A percentile compares a stretch with the other conserved stretches of the same genome.
Conservation (phyloP, 2,797 vertebrate species). For the Platalea minor region DNA sequence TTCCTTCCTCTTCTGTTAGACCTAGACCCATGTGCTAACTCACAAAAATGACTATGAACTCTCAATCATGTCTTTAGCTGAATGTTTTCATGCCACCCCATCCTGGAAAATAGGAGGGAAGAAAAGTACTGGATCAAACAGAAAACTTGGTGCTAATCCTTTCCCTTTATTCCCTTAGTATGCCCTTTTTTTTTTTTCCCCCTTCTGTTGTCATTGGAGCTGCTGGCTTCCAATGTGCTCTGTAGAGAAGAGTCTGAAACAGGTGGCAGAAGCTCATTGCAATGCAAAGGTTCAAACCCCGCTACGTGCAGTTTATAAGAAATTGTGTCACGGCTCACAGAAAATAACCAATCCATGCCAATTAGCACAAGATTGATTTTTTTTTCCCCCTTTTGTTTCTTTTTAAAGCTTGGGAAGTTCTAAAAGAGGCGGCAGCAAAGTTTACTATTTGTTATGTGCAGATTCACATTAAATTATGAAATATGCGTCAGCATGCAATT, state of each 20-base stretch:
- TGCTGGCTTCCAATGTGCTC: neutral
- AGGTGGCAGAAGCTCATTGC: neutral
- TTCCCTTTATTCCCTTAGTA: neutral
- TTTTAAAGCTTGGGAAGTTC: slow-evolving; percentile 10
- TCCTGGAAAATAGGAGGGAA: neutral
- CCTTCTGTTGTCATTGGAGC: neutral
- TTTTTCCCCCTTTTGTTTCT: neutral
- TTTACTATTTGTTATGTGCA: neutral
- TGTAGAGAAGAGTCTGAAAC: neutral
- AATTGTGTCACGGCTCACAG: slow-evolving; percentile 36
- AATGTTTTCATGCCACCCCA: neutral
- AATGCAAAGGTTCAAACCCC: neutral
- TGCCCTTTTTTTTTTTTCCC: too few relatives aligned
- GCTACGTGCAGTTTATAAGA: neutral
- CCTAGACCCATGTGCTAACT: neutral
- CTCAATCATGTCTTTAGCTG: neutral
- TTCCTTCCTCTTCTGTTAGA: neutral
- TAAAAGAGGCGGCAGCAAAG: slow-evolving; percentile 30
- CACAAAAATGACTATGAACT: neutral
- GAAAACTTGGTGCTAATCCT: neutral
- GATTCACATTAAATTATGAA: slow-evolving; percentile 34
- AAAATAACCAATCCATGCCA: neutral
- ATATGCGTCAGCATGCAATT: slow-evolving; percentile 23
- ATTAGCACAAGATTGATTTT: slow-evolving; percentile 37
- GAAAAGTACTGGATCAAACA: neutral